Evolutionary conservation across 2,797 vertebrate genomes (phyloP).

Genomic region (Sphaeramia orbicularis): DNA sequence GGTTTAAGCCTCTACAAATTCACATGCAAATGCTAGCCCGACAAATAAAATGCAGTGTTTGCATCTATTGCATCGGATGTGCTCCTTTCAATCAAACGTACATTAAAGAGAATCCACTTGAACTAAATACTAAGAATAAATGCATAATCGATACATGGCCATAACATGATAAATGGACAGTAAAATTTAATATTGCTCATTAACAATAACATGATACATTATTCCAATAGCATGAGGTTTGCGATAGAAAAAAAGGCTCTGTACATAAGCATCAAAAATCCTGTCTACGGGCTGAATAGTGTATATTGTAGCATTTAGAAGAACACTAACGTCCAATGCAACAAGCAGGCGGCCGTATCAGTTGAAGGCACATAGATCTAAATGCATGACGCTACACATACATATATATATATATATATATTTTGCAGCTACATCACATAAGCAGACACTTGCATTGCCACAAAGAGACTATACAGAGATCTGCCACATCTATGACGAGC

Average conservation of each 20-base stretch:
- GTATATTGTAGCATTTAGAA: slow-evolving; percentile 61
- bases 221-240: slow-evolving; percentile 41
- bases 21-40: slow-evolving; percentile 73
- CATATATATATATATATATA: slow-evolving; percentile 41
- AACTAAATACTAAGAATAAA: slow-evolving; percentile 53
- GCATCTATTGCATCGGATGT: slow-evolving; percentile 56
- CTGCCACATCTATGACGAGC: slow-evolving; percentile 55
- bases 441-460: slow-evolving; percentile 69
- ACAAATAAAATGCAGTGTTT: slow-evolving; percentile 58
- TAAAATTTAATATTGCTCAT: slow-evolving; percentile 60
- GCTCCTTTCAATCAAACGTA: slow-evolving; percentile 45
- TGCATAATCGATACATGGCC: slow-evolving; percentile 63
- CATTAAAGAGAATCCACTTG: slow-evolving; percentile 34
- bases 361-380: slow-evolving; percentile 85
- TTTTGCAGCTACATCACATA: slow-evolving; percentile 66
- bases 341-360: slow-evolving; percentile 80
- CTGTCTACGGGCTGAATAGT: slow-evolving; percentile 45
- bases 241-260: slow-evolving; percentile 62
- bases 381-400: slow-evolving; percentile 75
- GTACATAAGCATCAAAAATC: slow-evolving; percentile 63
- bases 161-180: slow-evolving; percentile 55
- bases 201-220: slow-evolving; percentile 48
- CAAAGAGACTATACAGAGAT: slow-evolving; percentile 59
- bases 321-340: slow-evolving; percentile 73
- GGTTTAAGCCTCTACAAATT: slow-evolving; percentile 48